A percentile compares a stretch with the other conserved stretches of the same genome.
phyloP scores from a whole-genome alignment of 2,797 vertebrate genomes.

The Oreochromis mossambicus region DNA sequence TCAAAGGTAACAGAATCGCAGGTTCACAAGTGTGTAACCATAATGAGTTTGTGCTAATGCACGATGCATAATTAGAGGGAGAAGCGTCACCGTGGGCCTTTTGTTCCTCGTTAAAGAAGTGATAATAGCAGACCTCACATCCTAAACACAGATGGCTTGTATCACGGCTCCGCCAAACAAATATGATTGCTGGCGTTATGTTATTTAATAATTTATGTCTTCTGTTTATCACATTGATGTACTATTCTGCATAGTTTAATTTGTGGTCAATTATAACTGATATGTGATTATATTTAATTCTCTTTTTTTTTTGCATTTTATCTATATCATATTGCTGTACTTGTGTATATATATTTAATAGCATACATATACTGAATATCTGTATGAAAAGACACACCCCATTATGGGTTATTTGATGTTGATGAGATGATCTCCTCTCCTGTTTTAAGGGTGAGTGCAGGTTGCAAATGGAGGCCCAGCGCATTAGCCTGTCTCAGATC shows the following conservation, averaged over 20 bases:
- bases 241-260: not conserved
- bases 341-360: not conserved
- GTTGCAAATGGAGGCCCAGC: conserved; percentile 91
- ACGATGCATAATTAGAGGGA: conserved; percentile 35
- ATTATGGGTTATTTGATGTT: not conserved
- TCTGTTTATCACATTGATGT: conserved; percentile 5
- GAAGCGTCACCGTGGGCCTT: conserved; percentile 13
- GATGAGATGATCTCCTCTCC: not conserved
- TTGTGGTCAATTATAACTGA: not conserved
- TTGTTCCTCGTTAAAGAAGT: conserved; percentile 35
- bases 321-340: not conserved
- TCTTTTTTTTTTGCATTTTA: not conserved
- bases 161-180: not conserved
- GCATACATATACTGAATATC: not conserved
- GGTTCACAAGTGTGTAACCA: conserved; percentile 16
- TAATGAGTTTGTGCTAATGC: conserved; percentile 31
- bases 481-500: conserved; percentile 90
- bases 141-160: conserved; percentile 28
- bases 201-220: conserved; percentile 16
- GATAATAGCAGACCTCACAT: conserved; percentile 40
- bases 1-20: conserved; percentile 47
- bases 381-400: not conserved
- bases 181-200: conserved; percentile 7
- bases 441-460: conserved; percentile 81
- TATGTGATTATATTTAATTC: not conserved